phyloP scores from a whole-genome alignment of 2,113 vertebrate species.

The Trochalopteron elliotii region DNA sequence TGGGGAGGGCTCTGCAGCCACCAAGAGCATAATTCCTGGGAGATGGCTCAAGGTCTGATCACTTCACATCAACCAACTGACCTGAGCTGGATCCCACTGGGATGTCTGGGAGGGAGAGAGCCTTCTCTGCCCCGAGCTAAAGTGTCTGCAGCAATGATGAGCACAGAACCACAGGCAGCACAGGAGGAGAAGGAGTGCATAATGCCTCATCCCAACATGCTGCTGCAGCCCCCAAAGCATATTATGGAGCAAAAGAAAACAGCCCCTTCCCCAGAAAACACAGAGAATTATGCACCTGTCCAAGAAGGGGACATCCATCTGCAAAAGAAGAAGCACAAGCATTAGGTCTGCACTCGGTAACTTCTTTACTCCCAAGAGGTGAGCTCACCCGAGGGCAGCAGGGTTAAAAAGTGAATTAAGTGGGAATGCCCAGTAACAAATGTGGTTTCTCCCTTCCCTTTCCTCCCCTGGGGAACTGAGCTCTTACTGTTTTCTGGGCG shows the following conservation, averaged over 20 bases:
- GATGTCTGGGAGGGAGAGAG: neutral
- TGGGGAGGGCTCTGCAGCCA: neutral
- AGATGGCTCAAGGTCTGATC: neutral
- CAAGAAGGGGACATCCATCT: slow-evolving; percentile 90
- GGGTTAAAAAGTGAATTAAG: neutral
- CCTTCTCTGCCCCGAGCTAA: neutral
- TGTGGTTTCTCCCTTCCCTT: neutral
- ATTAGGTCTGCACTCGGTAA: slow-evolving; percentile 1
- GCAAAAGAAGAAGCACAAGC: slow-evolving; percentile 59
- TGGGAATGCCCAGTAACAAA: neutral
- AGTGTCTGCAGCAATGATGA: neutral
- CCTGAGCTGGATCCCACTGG: neutral
- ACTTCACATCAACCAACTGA: neutral
- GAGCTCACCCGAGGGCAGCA: neutral
- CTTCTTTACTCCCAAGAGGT: neutral
- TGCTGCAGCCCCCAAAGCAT: neutral
- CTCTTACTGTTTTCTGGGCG: slow-evolving; percentile 90
- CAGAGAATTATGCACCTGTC: slow-evolving; percentile 68
- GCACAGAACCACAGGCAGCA: neutral
- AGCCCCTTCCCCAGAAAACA: neutral
- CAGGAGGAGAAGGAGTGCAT: neutral
- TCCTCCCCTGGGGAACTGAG: neutral
- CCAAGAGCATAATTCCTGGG: neutral
- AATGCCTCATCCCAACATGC: neutral
- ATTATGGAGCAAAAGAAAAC: neutral